Base-by-base conservation (phyloP, 2,797 vertebrate species). In the Anolis apletophallus region DNA sequence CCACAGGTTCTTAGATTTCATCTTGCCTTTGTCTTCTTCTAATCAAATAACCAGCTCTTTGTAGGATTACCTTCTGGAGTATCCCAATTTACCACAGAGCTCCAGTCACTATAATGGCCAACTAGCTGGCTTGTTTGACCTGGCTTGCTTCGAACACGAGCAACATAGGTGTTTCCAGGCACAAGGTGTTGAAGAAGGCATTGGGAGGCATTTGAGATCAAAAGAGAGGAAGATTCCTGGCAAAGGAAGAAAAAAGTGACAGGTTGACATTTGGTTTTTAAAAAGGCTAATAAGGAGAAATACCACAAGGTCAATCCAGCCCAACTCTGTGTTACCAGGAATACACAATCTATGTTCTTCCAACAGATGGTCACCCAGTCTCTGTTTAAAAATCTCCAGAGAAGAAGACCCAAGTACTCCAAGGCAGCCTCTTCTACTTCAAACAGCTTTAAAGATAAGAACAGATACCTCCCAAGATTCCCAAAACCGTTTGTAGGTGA, bases 391-490 rank as follows among this genome's bases (percentile, higher is more conserved):
- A 46, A 46, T 46, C 46, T 46, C 46, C 46, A 46, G 46, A 46
- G 46, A 46, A 46, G 46, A 46, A 46, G 46, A 46, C 5, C 7
- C 46, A 3, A 46, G 3, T 46, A 46, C 46, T 46, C 7, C 46
- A 46, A 46, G 46, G 46, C 46, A 46, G 46, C 46, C 46, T 46
- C 46, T 46, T 46, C 7, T 46, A 46, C 7, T 46, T 5, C 61
- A 26, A 64, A 11, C 61, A 64, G 26, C 9, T 64, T 11, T 29
- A 64, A 64, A 29, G 29, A 26, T 64, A 10, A 2, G 2, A 29
- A 0, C 72, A 78, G 91, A 76, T 95, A 97, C 96, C 96, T 96
- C 94, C 96, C 96, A 96, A 77, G 94, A 52, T 52, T 96, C 95
- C 92, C 94, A 94, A 0, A 88, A 72, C 40, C 68, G 11, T 88